Evolutionary conservation across 2,888 invertebrate genomes (phyloP), one percentile per base, ranked within the genome.

Genomic region (Thecophora atra): DNA sequence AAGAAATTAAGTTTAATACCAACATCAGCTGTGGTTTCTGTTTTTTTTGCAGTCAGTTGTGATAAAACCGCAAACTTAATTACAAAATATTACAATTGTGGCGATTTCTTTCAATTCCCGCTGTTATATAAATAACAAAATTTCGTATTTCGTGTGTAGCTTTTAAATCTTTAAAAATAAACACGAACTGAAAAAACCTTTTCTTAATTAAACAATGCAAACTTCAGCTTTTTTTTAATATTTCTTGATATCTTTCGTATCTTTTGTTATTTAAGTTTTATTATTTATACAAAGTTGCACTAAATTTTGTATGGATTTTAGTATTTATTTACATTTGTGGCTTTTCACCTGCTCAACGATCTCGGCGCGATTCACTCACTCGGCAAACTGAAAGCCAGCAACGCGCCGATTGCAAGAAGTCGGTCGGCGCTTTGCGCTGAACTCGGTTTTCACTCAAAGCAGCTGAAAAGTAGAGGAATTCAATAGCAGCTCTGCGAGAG

Each of bases 281-380:
- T 28, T 51, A 15, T 51, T 51, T 51, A 51, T 51, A 51, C 13
- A 54, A 1, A 19, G n/a, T 24, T 54, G 21, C 24, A 5, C 19
- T 54, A 54, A 21, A 54, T 54, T 6, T 54, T 5, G 6, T 37
- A 0, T 37, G 37, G 1, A 11, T 37, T 37, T 6, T 37, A 8
- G 37, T 37, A 1, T 37, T 8, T 37, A 1, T 37, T 37, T 37
- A 37, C 19, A n/a, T 21, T 21, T 3, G n/a, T 24, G 6, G 19
- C 19, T 54, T 21, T 21, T 15, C 54, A 58, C 58, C 58, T 58
- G 58, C 66, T 42, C 56, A 54, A 67, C 67, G 67, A 67, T 37
- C 67, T 56, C 37, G 42, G 42, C 56, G 13, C 67, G 67, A 67
- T 37, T 56, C 37, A 30, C 17, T 54, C 42, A 67, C 67, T 67